phyloP scores from a whole-genome alignment of 2,888 invertebrate species.

The Microdon myrmicae region DNA sequence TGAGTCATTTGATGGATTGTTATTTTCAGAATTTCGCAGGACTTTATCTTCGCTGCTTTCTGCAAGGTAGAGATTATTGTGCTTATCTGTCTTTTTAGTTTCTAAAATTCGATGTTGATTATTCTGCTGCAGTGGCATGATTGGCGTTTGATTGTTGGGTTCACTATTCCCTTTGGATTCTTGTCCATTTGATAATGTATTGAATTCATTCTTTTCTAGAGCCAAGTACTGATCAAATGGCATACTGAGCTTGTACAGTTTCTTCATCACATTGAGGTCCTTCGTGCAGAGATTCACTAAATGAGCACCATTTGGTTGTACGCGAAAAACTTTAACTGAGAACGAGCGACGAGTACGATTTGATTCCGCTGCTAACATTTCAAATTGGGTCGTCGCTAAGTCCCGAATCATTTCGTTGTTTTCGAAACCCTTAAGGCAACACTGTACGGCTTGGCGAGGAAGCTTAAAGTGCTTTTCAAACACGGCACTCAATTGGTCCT shows the following conservation, averaged over 20 bases:
- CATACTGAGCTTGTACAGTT: constrained; percentile 67
- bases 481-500: constrained; percentile 72
- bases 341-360: constrained; percentile 63
- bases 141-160: constrained; percentile 39
- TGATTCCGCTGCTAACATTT: constrained; percentile 75
- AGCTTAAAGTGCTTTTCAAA: constrained; percentile 73
- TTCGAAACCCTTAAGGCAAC: constrained; percentile 76
- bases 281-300: constrained; percentile 62
- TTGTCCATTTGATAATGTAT: constrained; percentile 54
- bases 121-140: constrained; percentile 3
- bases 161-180: constrained; percentile 57
- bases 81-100: constrained; percentile 25
- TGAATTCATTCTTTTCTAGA: constrained; percentile 63
- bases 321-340: constrained; percentile 64
- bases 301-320: constrained; percentile 66
- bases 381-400: constrained; percentile 69
- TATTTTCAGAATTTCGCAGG: constrained; percentile 34
- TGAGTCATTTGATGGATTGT: constrained; percentile 57
- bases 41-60: constrained; percentile 20
- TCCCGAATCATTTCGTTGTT: constrained; percentile 60
- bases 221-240: constrained; percentile 65
- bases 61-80: constrained; percentile 19
- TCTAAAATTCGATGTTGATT: constrained; percentile 13
- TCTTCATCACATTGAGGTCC: constrained; percentile 71
- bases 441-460: constrained; percentile 80